phyloP scores from a whole-genome alignment of 1,140 invertebrate species.

The Habropoda laboriosa region DNA sequence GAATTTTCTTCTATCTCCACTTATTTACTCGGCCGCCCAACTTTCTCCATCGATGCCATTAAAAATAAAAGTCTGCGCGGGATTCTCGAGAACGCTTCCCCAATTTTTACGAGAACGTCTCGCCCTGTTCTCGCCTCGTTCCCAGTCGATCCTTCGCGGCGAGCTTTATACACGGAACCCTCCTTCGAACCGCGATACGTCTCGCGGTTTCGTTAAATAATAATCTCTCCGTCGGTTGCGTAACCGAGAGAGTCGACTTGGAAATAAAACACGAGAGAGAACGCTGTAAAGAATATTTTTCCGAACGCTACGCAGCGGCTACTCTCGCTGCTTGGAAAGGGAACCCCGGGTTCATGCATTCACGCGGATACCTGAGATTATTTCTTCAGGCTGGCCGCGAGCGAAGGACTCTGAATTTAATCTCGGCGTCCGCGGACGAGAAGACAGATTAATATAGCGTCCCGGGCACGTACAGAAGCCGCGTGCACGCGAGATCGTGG shows the following conservation, averaged over 20 bases:
- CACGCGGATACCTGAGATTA: slow-evolving; percentile 1
- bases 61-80: slow-evolving; percentile 64
- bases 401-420: slow-evolving; percentile 13
- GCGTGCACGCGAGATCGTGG: slow-evolving; percentile 35
- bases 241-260: background rate
- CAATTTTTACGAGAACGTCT: slow-evolving; percentile 48
- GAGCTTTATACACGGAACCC: background rate
- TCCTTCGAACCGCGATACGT: background rate
- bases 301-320: too few species aligned
- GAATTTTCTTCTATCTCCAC: slow-evolving; percentile 59
- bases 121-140: slow-evolving; percentile 25
- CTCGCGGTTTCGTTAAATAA: slow-evolving; percentile 12
- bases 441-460: slow-evolving; percentile 42
- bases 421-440: background rate
- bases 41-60: slow-evolving; percentile 69
- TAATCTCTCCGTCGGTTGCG: background rate
- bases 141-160: slow-evolving; percentile 1
- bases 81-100: slow-evolving; percentile 49
- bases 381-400: background rate
- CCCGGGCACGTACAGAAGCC: background rate
- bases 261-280: too few species aligned
- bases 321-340: too few species aligned
- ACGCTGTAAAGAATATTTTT: too few species aligned
- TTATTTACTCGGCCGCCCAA: slow-evolving; percentile 67
- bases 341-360: background rate